phyloP scores from a whole-genome alignment of 2,113 vertebrate species.

The Sporophila hypoxantha region DNA sequence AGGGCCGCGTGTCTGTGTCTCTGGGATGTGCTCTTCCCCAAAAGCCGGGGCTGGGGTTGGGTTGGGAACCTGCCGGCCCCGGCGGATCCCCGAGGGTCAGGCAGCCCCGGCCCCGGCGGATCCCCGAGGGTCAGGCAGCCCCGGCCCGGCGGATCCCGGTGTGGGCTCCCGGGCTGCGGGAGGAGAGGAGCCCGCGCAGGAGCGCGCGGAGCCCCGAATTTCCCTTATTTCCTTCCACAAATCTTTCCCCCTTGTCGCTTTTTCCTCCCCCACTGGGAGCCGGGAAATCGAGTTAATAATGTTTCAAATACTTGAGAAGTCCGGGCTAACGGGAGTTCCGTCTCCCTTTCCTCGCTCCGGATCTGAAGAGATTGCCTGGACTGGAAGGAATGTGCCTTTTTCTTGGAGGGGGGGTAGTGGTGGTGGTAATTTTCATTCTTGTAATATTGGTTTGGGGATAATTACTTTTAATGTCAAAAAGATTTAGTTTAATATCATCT shows the following conservation, averaged over 20 bases:
- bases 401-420: not conserved
- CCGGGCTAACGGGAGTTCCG: not conserved
- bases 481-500: conserved; percentile 99
- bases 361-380: not conserved
- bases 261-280: conserved; percentile 20
- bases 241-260: not conserved
- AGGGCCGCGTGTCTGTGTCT: accelerated
- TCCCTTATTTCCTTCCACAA: not conserved
- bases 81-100: not conserved
- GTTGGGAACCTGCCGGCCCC: not conserved
- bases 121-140: not conserved
- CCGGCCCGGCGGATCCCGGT: not conserved
- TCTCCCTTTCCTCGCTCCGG: not conserved
- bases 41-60: too few species aligned
- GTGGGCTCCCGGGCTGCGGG: not conserved
- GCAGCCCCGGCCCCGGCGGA: not conserved
- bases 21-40: accelerated
- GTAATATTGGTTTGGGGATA: conserved; percentile 88
- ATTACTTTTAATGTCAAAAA: conserved; percentile 99
- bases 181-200: not conserved
- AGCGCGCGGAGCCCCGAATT: not conserved
- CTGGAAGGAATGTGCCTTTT: conserved; percentile 19
- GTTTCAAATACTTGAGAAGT: conserved; percentile 22
- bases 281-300: conserved; percentile 44
- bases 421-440: conserved; percentile 70